phyloP scores from a whole-genome alignment of 2,113 vertebrate species.

The Camelus dromedarius region DNA sequence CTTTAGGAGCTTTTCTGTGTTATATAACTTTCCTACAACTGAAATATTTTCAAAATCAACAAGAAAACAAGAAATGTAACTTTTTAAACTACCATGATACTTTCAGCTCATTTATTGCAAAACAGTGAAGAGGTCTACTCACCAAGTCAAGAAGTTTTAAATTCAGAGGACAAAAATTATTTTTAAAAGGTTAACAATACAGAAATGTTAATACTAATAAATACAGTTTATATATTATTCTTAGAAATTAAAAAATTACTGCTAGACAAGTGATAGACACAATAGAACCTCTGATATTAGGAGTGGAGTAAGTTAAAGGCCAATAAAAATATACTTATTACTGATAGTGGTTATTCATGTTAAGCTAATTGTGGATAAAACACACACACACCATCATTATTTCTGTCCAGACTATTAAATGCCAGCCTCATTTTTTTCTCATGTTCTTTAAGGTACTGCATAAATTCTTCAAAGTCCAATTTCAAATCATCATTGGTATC shows the following conservation, averaged over 20 bases:
- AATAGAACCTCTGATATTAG: background rate
- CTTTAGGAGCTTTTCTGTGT: background rate
- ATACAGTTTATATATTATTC: background rate
- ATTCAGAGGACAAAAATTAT: background rate
- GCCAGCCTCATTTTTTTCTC: slow-evolving; percentile 96
- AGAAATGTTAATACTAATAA: background rate
- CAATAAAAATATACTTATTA: background rate
- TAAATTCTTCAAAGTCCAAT: slow-evolving; percentile 95
- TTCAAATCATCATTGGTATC: slow-evolving; percentile 91
- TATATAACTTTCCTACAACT: slow-evolving; percentile 18
- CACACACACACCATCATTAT: slow-evolving; percentile 90
- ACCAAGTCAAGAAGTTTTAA: background rate
- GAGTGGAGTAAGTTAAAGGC: background rate
- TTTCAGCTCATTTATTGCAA: background rate
- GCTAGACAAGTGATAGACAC: background rate
- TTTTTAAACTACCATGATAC: background rate
- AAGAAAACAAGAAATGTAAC: slow-evolving; percentile 6
- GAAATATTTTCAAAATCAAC: slow-evolving; percentile 26
- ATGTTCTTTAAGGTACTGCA: slow-evolving; percentile 94
- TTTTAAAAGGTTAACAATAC: background rate
- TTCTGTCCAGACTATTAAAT: slow-evolving; percentile 96
- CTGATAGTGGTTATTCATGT: background rate
- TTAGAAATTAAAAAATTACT: slow-evolving; percentile 27
- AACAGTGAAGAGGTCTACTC: background rate
- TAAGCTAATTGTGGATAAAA: slow-evolving; percentile 5